phyloP scores from a whole-genome alignment of 53 echinoderm and acorn worm genomes.

The Paracentrotus lividus region DNA sequence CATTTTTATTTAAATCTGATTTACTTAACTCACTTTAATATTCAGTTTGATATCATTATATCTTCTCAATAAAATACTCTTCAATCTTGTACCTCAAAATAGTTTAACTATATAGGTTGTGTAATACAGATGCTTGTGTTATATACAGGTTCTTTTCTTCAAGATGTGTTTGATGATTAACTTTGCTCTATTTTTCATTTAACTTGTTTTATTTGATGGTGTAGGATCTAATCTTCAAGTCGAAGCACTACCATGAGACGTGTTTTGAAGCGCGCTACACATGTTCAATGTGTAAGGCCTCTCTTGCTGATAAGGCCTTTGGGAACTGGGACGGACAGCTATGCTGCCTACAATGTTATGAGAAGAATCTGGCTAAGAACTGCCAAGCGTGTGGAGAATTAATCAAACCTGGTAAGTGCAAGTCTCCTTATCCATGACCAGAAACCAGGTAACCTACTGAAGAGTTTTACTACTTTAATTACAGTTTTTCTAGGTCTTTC shows the following conservation, averaged over 20 bases:
- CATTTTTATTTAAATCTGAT: no score
- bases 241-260: conserved; percentile 95
- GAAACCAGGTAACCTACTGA: no score
- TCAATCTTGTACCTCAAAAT: no score
- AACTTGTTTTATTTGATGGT: conserved; percentile 1
- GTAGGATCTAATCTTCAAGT: conserved; percentile 98
- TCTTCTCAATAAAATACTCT: no score
- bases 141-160: no score
- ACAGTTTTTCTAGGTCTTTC: no score
- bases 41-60: no score
- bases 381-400: conserved; percentile 95
- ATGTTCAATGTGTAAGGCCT: conserved; percentile 95
- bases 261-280: conserved; percentile 98
- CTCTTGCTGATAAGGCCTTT: conserved; percentile 97
- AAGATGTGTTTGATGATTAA: neutral
- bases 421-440: neutral
- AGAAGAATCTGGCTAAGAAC: conserved; percentile 93
- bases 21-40: no score
- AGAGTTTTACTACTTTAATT: no score
- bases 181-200: neutral
- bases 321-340: conserved; percentile 98
- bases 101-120: no score
- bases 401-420: conserved; percentile 89
- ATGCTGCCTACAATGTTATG: conserved; percentile 95
- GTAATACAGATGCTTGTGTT: no score